Percentiles rank a stretch among this genome's conserved stretches.
Conservation (phyloP, 1,140 invertebrate genomes). For the Aphelenchoides avenae region DNA sequence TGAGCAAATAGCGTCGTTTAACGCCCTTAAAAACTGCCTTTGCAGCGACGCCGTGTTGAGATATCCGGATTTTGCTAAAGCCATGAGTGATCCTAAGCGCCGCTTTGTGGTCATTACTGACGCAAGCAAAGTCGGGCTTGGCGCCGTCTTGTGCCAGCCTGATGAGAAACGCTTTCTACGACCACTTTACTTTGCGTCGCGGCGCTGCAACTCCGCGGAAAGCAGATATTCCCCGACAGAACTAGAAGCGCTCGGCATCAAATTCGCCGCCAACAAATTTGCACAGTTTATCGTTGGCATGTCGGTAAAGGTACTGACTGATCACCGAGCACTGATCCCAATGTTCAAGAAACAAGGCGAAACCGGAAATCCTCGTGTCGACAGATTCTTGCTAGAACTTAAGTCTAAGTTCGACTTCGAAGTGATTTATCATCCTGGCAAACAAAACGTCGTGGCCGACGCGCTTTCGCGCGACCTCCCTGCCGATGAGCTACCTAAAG, state of each 20-base stretch:
- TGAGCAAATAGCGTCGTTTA: conserved; percentile 54
- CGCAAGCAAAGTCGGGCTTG: conserved; percentile 5
- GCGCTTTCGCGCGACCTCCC: background rate
- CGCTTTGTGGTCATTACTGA: conserved; percentile 1
- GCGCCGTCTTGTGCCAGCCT: conserved; percentile 1
- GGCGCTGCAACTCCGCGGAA: conserved; percentile 1
- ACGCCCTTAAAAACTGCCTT: conserved; percentile 55
- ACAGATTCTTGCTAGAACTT: conserved; percentile 3
- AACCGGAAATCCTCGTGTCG: conserved; percentile 8
- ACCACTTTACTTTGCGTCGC: conserved; percentile 9
- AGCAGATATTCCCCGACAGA: conserved; percentile 1
- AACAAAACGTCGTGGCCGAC: conserved; percentile 5
- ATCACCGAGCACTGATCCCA: conserved; percentile 2
- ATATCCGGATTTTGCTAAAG: conserved; percentile 1
- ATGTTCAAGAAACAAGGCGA: conserved; percentile 7
- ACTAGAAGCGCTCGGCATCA: conserved; percentile 3
- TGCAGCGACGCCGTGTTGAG: conserved; percentile 12
- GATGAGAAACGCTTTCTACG: background rate
- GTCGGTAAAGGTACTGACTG: conserved; percentile 1
- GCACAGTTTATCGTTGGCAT: background rate
- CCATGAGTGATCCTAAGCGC: background rate
- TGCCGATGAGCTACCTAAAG: no score
- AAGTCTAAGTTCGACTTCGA: background rate
- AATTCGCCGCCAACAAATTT: conserved; percentile 7
- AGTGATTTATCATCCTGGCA: background rate